Conservation (phyloP, 1,140 invertebrate genomes). For the Dolichoris vasculosae region DNA sequence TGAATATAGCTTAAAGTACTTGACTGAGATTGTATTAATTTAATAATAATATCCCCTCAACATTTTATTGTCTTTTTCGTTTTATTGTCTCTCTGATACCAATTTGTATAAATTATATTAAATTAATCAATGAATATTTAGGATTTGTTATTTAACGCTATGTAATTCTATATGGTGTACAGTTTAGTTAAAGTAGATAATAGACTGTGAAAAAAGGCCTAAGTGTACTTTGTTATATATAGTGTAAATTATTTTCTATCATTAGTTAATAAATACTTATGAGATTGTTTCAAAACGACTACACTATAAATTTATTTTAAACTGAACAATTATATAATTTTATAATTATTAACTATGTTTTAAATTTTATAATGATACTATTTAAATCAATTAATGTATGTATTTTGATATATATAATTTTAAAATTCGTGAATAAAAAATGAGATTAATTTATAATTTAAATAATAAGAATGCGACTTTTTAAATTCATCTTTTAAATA, state of each 20-base stretch:
- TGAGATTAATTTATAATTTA: no score
- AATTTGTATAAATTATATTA: slow-evolving; percentile 14
- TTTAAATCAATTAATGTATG: neutral
- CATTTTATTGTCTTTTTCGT: slow-evolving; percentile 23
- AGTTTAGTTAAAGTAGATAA: slow-evolving; percentile 16
- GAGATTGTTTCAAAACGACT: slow-evolving; percentile 50
- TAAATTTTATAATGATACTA: neutral
- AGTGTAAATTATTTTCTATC: slow-evolving; percentile 52
- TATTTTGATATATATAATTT: no score
- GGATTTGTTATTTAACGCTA: slow-evolving; percentile 9
- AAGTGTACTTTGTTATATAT: slow-evolving; percentile 54
- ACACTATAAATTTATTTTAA: neutral
- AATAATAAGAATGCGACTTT: no score
- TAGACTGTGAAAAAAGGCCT: slow-evolving; percentile 32
- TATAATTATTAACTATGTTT: neutral
- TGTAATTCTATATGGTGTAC: slow-evolving; percentile 7
- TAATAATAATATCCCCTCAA: slow-evolving; percentile 38
- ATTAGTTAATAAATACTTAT: slow-evolving; percentile 53
- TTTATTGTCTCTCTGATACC: neutral
- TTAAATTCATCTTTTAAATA: no score
- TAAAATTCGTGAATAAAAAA: no score
- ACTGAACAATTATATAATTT: neutral
- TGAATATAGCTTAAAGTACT: slow-evolving; percentile 45
- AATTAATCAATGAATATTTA: slow-evolving; percentile 13
- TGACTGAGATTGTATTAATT: slow-evolving; percentile 57